Evolutionary conservation across 2,797 vertebrate species (phyloP), one percentile per base, ranked within the genome.

Genomic region (Salarias fasciatus): DNA sequence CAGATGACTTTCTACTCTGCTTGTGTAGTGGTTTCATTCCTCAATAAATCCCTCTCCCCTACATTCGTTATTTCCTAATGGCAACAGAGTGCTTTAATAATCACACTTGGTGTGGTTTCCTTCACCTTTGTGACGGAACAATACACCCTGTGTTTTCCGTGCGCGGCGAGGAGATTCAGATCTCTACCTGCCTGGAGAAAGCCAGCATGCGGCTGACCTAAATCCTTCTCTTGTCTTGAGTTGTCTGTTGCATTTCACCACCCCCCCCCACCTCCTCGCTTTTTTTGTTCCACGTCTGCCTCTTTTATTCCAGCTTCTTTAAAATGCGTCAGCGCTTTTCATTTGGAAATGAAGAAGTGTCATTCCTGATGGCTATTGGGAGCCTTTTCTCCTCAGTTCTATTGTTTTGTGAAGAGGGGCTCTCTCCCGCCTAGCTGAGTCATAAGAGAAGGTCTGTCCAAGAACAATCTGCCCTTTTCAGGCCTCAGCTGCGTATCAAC

Each of bases 391-490:
- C 70, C 70, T 72, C 57, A 66, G 64, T 48, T 53, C 12, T 37
- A 15, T 69, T 75, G 61, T 71, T 77, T 65, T 2, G 9, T 56
- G 38, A 50, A 35, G 42, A 38, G 45, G 60, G 57, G 31, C 53
- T 67, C 24, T 62, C 58, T 75, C 30, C 51, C 69, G 37, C 61
- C 63, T 66, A 73, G 73, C 61, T 84, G 77, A 81, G 73, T 86
- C 58, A 74, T 6, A 35, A 15, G 8, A 63, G 35, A 76, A 61
- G 35, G 31, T 45, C 33, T 55, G 15, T 71, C 64, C 52, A 64
- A 79, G 56, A 78, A 72, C 64, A 80, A 18, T 2, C 31, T 45
- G n/a, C 4, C 62, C 61, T 47, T 43, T 64, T 13, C 48, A 53
- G 35, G 6, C 6, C 58, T 51, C 10, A 33, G 11, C 35, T 58